A percentile compares a stretch with the other conserved stretches of the same genome.
Conservation (phyloP, 2,888 invertebrate genomes). For the Dione juno region DNA sequence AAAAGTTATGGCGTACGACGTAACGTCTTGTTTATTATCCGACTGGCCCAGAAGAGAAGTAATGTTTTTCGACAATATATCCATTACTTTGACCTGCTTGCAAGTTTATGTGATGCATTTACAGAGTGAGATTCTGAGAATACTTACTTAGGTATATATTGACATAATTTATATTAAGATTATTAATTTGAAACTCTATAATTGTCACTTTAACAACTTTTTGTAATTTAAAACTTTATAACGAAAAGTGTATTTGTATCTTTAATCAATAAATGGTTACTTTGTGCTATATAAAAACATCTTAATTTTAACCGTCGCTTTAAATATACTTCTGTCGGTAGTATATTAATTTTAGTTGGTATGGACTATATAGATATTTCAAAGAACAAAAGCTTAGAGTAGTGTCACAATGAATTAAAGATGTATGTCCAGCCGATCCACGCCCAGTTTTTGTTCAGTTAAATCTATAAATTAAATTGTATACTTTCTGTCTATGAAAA, state of each 20-base stretch:
- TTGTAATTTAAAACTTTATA: too few relatives aligned
- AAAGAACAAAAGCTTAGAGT: constrained; percentile 9
- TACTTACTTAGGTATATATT: too few relatives aligned
- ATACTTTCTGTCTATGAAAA: neutral
- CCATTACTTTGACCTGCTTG: neutral
- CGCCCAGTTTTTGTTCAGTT: constrained; percentile 6
- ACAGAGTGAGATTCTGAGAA: too few relatives aligned
- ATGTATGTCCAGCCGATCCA: neutral
- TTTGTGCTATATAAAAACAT: neutral
- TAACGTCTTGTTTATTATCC: neutral
- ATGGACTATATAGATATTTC: constrained; percentile 15
- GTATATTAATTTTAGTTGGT: neutral
- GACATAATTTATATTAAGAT: too few relatives aligned
- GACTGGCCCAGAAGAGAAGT: neutral
- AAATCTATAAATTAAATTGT: neutral
- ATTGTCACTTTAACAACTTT: too few relatives aligned
- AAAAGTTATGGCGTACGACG: constrained; percentile 7
- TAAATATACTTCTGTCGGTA: neutral
- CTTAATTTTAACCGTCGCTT: neutral
- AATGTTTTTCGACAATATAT: neutral
- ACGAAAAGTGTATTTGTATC: too few relatives aligned
- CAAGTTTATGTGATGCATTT: too few relatives aligned
- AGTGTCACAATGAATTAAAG: constrained; percentile 20
- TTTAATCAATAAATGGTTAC: neutral
- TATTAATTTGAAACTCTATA: too few relatives aligned